Evolutionary conservation across 2,797 vertebrate species (phyloP).

Genomic region (Capromys pilorides): DNA sequence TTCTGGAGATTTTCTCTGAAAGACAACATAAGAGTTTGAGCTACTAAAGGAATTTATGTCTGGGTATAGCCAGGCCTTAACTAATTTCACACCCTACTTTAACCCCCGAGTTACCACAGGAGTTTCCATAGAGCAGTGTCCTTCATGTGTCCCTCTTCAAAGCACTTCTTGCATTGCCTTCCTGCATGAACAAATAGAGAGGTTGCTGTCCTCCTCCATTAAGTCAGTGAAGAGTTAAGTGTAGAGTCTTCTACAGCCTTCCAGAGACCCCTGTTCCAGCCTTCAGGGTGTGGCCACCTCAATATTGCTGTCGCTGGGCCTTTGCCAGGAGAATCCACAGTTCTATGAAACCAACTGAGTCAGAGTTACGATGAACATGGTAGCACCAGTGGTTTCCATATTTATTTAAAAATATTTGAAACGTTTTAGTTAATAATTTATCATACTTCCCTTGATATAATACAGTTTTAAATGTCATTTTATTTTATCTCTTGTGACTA

Average conservation of each 20-base stretch:
- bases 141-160: not conserved
- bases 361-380: not conserved
- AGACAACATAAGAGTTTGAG: not conserved
- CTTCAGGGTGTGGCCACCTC: not conserved
- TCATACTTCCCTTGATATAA: conserved; percentile 4
- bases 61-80: not conserved
- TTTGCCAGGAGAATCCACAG: not conserved
- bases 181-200: not conserved
- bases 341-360: not conserved
- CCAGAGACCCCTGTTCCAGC: too few species aligned
- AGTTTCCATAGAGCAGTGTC: too few species aligned
- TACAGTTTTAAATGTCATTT: not conserved
- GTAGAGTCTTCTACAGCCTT: not conserved
- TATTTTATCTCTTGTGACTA: conserved; percentile 18
- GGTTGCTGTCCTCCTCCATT: not conserved
- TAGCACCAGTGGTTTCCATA: not conserved
- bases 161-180: not conserved
- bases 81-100: not conserved
- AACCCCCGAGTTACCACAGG: too few species aligned
- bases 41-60: not conserved
- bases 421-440: not conserved
- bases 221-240: not conserved
- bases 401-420: not conserved
- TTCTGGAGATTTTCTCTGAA: not conserved
- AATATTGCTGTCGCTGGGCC: too few species aligned